These are phyloP conservation scores for Geopemphigus sp. DNA, from an alignment of 1,140 invertebrate species.

Conservation along the genomic window DNA sequence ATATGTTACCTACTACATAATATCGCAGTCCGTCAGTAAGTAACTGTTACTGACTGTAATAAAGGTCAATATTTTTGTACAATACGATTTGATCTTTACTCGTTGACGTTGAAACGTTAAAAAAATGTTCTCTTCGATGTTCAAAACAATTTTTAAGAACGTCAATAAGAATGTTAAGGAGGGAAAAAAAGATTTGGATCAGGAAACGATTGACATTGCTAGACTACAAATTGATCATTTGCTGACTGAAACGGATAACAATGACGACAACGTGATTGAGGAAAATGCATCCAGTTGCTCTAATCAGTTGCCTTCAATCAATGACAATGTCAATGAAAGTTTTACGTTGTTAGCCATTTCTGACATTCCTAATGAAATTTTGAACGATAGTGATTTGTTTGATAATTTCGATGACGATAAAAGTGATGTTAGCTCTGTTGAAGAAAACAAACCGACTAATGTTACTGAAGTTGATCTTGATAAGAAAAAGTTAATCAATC, in stretches of 20 bases:
- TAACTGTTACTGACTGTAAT: too few species aligned
- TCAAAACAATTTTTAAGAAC: not conserved
- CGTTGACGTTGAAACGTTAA: too few species aligned
- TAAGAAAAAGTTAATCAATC: not conserved
- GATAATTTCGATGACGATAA: not conserved
- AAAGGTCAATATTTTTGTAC: too few species aligned
- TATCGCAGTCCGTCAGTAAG: too few species aligned
- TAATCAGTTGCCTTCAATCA: not conserved
- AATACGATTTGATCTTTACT: too few species aligned
- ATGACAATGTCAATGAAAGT: not conserved
- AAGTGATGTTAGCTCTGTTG: not conserved
- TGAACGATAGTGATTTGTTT: not conserved
- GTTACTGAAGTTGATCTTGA: not conserved
- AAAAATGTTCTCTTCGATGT: slow-evolving; percentile 33
- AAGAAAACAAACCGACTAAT: not conserved
- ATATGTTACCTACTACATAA: too few species aligned
- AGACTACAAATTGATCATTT: not conserved
- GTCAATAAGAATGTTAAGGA: not conserved
- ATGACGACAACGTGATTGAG: not conserved
- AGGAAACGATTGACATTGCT: not conserved
- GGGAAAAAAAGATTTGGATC: not conserved
- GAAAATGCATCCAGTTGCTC: not conserved
- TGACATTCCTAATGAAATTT: not conserved
- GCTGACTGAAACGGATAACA: not conserved
- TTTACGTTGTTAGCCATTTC: not conserved